Base-by-base conservation (phyloP, 2,113 vertebrate genomes). In the Corythornis cristatus region DNA sequence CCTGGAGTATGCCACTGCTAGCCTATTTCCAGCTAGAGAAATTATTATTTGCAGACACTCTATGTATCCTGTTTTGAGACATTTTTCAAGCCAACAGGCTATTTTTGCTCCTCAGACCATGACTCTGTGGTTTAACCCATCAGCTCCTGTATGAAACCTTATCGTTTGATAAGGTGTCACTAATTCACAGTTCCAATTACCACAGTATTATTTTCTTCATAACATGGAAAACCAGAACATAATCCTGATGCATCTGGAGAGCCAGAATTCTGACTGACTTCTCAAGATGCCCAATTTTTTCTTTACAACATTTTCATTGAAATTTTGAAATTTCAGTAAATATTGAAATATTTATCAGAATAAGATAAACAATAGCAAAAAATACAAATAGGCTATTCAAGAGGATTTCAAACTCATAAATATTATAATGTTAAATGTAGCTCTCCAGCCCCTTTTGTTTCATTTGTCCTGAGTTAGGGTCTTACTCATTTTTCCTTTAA, bases 21-120 rank as follows among this genome's bases (percentile, higher is more conserved):
- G 86, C 56, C 91, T 67, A 54, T 56, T 89, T 85, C 91, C 93
- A 94, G 72, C 45, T 67, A 81, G 16, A 83, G 71, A 92, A 96
- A 93, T 46, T 81, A 93, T 77, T 48, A 86, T 94, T 97, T 95
- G 83, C 90, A 96, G 90, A 93, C 91, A 90, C 88, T 91, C 45
- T 64, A 48, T 37, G 46, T 74, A 95, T 97, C 82, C 73, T 78
- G 37, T 84, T 93, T 88, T 74, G 61, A 95, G 77, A 89, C 17
- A 61, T 42, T 72, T 94, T 93, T 79, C 76, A 86, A 95, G 91
- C 76, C 92, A 96, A 83, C 7, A 65, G 72, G 22, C 64, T 65
- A 50, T 58, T 91, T 88, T 76, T 70, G 48, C 72, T 78, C 70
- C 46, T 86, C 15, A 35, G 21, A 81, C 53, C 82, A 75, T 11